Base-by-base conservation (phyloP, 2,888 invertebrate genomes). In the Noctuana brunneofusca region DNA sequence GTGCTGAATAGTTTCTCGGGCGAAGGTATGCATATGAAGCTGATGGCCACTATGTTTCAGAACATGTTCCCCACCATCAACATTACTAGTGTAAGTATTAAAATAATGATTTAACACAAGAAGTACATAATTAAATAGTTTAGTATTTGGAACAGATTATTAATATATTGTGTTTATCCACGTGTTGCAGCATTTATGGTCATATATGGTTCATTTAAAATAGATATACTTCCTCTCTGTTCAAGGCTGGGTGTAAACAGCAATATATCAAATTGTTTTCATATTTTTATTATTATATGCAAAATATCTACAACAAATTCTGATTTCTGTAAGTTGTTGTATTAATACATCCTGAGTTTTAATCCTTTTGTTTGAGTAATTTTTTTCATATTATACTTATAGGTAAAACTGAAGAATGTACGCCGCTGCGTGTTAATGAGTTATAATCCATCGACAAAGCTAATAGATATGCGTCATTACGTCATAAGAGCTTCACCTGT, bases 61-160 rank as follows among this genome's bases (percentile, higher is more conserved):
- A 99, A 98, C 77, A 97, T 99, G 98, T 99, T 99, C 80, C 99
- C 99, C 0, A 96, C 97, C 0, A 97, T 99, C 59, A 99, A 99
- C 84, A 94, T 99, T 66, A 96, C 97, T 35, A 96, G 95, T 72
- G 97, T 97, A 83, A 92, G 92, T 87, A 65, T 50, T 32, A 20
- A 35, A 20, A 12, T 24, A 6, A 2, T n/a, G 3, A 41, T 41
- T 41, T 1, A 16, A 41, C 1, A 41, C 14, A 16, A n/a, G n/a
- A n/a, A n/a, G n/a, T n/a, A n/a, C n/a, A n/a, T n/a, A n/a, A n/a
- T n/a, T n/a, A n/a, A n/a, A n/a, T n/a, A n/a, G n/a, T n/a, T n/a
- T n/a, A n/a, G n/a, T n/a, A n/a, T n/a, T n/a, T n/a, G n/a, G n/a
- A n/a, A n/a, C n/a, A n/a, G n/a, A n/a, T n/a, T n/a, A n/a, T n/a